Conservation (phyloP, 2,888 invertebrate genomes). For the Hydraecia micacea region DNA sequence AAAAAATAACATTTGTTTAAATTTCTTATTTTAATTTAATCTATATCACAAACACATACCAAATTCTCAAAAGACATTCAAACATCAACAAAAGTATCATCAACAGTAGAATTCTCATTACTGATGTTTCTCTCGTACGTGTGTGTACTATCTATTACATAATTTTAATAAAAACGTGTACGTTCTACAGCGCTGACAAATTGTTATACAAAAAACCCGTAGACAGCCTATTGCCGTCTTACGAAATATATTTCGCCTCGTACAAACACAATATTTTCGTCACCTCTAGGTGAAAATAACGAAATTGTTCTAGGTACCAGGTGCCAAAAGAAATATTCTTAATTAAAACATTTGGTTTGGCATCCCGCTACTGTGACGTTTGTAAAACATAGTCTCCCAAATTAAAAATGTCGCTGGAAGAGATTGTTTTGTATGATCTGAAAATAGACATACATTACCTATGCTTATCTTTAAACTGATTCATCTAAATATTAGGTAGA, state of each 20-base stretch:
- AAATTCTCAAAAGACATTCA: not conserved
- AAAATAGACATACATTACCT: not conserved
- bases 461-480: not conserved
- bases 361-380: conserved; percentile 6
- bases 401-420: conserved; percentile 3
- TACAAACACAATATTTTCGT: conserved; percentile 34
- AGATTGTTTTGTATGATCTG: not conserved
- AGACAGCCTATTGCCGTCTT: conserved; percentile 5
- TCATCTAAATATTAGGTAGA: not conserved
- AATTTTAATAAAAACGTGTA: not conserved
- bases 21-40: not conserved
- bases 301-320: conserved; percentile 23
- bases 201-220: conserved; percentile 14
- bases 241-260: conserved; percentile 30
- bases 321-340: conserved; percentile 50
- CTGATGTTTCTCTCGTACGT: not conserved
- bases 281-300: conserved; percentile 24
- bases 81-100: not conserved
- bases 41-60: not conserved
- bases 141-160: not conserved
- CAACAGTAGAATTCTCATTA: no score
- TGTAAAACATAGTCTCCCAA: conserved; percentile 12
- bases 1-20: no score
- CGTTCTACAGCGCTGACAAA: conserved; percentile 6
- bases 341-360: conserved; percentile 52